Conservation (phyloP, 2,113 vertebrate species). For the Thinocorus orbignyianus region DNA sequence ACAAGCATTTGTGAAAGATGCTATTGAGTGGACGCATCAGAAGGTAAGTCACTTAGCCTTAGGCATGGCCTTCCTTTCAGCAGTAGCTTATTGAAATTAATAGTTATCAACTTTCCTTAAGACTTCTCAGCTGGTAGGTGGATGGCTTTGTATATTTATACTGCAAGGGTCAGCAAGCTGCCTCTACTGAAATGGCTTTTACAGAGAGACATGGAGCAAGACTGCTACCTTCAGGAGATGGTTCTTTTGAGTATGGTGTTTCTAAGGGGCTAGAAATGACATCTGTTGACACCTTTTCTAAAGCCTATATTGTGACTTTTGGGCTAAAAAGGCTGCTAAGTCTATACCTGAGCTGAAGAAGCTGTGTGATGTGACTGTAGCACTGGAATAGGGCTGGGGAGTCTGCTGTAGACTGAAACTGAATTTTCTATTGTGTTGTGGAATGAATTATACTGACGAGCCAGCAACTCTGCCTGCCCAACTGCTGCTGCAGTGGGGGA, state of each 20-base stretch:
- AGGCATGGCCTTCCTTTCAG: not conserved
- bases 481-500: fast-evolving
- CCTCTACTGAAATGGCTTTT: not conserved
- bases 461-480: fast-evolving
- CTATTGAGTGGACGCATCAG: fast-evolving
- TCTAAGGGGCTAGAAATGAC: not conserved
- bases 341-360: not conserved
- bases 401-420: not conserved
- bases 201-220: not conserved
- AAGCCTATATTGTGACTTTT: not conserved
- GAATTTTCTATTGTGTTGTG: not conserved
- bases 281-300: not conserved
- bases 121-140: not conserved
- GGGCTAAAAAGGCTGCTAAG: not conserved
- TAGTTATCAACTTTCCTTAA: not conserved
- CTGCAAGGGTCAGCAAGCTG: not conserved
- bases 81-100: not conserved
- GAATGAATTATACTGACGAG: not conserved
- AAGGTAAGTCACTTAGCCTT: not conserved
- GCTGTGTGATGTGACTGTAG: not conserved
- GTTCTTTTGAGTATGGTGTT: not conserved
- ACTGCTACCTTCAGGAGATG: not conserved
- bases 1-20: not conserved
- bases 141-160: not conserved
- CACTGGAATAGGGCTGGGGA: not conserved